Percentiles rank a stretch among this genome's conserved stretches.
Evolutionary conservation across 2,888 invertebrate genomes (phyloP).

Genomic region (Micoletzkya japonica): DNA sequence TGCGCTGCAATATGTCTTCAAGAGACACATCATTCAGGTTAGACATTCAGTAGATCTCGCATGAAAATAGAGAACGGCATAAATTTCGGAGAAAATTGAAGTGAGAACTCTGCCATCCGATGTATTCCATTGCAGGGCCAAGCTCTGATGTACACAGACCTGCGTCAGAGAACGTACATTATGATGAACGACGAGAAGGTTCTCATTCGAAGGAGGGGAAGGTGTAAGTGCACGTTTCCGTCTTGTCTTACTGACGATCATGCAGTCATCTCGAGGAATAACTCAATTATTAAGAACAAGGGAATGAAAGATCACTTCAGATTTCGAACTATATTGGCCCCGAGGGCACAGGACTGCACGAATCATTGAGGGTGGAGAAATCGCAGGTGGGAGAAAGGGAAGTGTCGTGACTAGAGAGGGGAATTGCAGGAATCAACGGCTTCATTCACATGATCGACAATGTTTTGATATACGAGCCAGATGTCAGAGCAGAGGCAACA

Average conservation of each 20-base stretch:
- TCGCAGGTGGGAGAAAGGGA: slow-evolving; percentile 69
- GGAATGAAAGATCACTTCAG: slow-evolving; percentile 38
- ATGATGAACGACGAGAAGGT: slow-evolving; percentile 65
- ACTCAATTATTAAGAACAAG: neutral
- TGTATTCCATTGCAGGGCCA: slow-evolving; percentile 32
- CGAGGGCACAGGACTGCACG: slow-evolving; percentile 61
- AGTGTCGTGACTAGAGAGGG: neutral
- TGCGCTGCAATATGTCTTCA: slow-evolving; percentile 69
- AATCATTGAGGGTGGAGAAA: slow-evolving; percentile 76
- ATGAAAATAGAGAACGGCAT: neutral
- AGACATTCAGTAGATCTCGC: neutral
- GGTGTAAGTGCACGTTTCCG: slow-evolving; percentile 52
- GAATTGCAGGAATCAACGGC: slow-evolving; percentile 81
- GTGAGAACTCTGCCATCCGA: neutral
- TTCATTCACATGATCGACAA: slow-evolving; percentile 90
- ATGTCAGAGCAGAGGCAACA: slow-evolving; percentile 41
- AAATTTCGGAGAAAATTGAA: neutral
- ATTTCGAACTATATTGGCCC: slow-evolving; percentile 64
- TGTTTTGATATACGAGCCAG: slow-evolving; percentile 72
- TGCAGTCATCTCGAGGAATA: neutral
- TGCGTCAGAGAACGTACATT: slow-evolving; percentile 58
- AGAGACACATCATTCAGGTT: slow-evolving; percentile 82
- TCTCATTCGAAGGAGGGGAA: slow-evolving; percentile 55
- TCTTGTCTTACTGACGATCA: neutral
- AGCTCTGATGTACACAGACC: slow-evolving; percentile 63